Base-by-base conservation (phyloP, 1,140 invertebrate genomes). In the Platyura marginata region DNA sequence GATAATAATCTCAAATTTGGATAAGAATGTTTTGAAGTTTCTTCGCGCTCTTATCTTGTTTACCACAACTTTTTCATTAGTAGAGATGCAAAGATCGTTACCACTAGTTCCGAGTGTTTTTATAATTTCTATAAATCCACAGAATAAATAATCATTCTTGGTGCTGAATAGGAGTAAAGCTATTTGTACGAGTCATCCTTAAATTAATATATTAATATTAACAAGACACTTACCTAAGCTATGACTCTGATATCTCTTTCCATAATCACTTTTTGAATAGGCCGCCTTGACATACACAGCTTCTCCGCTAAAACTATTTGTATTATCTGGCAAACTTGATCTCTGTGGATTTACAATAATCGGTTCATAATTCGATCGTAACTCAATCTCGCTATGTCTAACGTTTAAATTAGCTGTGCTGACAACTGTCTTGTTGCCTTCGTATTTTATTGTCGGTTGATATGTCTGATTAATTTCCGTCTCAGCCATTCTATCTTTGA, bases 361-460 rank as follows among this genome's bases (percentile, higher is more conserved):
- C 25, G 25, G 25, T 13, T 62, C 48, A 56, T 63, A 48, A 55
- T 19, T 19, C 8, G 5, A 8, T 37, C 35, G 35, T 15, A 37
- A 19, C 9, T 37, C 35, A 15, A 19, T 16, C 6, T 37, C 35
- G 13, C n/a, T 15, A 37, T 8, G 13, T 37, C 35, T 8, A 16
- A 10, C 15, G 35, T n/a, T n/a, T n/a, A n/a, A n/a, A n/a, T n/a
- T 37, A 6, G 35, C 9, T 37, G 35, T 8, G 13, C 13, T 29
- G 25, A 6, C 6, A 37, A 8, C 8, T 8, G 8, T 37, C 15
- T 37, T 37, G 35, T 15, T 19, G 6, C 5, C 18, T 16, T 37
- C 35, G 6, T 60, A 38, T 60, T 55, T 21, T 56, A 60, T 45
- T 60, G 54, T 11, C 57, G 54, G 25, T n/a, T n/a, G n/a, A n/a